Evolutionary conservation across 2,113 vertebrate species (phyloP).

Genomic region (Menidia beryllina): DNA sequence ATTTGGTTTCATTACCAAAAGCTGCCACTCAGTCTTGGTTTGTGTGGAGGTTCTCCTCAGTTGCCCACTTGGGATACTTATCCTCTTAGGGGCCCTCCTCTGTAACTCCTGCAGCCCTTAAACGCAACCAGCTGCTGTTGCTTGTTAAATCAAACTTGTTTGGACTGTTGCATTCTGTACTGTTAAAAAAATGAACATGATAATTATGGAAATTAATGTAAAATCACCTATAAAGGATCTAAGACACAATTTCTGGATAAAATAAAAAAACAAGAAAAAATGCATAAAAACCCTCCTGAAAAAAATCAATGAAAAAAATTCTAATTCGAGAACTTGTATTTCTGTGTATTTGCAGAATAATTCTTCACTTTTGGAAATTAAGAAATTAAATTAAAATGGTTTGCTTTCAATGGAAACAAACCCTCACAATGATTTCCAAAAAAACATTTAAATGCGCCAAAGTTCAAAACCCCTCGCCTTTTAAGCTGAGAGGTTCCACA

Average conservation of each 20-base stretch:
- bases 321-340: too few species aligned
- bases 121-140: slow-evolving; percentile 49
- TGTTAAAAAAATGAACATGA: not conserved
- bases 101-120: slow-evolving; percentile 26
- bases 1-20: not conserved
- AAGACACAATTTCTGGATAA: not conserved
- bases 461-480: slow-evolving; percentile 11
- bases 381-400: too few species aligned
- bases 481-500: not conserved
- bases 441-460: slow-evolving; percentile 4
- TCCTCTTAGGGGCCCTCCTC: slow-evolving; percentile 16
- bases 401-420: not conserved
- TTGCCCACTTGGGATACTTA: slow-evolving; percentile 41
- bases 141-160: slow-evolving; percentile 30
- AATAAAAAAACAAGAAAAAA: not conserved
- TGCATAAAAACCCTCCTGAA: too few species aligned
- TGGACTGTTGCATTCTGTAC: not conserved
- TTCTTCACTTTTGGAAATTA: too few species aligned
- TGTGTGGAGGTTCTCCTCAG: slow-evolving; percentile 43
- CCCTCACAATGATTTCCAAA: not conserved
- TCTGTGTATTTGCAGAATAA: too few species aligned
- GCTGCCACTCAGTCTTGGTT: slow-evolving; percentile 1
- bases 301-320: too few species aligned
- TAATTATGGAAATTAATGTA: not conserved
- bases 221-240: not conserved